Evolutionary conservation across 2,797 vertebrate species (phyloP).

Genomic region (Pagetopsis macropterus): DNA sequence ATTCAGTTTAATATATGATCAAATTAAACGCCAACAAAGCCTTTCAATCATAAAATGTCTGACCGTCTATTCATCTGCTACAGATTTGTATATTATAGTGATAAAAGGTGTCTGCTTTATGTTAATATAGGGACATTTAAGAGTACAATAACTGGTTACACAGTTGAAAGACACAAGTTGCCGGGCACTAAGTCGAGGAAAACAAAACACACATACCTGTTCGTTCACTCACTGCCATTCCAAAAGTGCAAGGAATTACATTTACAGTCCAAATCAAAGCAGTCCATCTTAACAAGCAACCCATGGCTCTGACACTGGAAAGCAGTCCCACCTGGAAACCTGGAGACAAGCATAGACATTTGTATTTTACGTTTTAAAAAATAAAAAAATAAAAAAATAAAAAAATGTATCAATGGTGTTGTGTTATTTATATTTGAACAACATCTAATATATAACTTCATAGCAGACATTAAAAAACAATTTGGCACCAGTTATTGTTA

Average conservation of each 20-base stretch:
- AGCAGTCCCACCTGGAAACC: constrained; percentile 77
- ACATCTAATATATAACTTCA: neutral
- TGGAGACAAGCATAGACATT: constrained; percentile 74
- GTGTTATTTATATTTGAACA: no score
- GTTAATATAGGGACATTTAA: neutral
- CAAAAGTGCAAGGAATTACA: constrained; percentile 81
- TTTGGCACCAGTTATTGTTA: neutral
- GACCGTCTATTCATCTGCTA: neutral
- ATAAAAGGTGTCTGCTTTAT: neutral
- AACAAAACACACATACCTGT: constrained; percentile 84
- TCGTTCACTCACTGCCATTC: constrained; percentile 87
- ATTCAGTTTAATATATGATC: neutral
- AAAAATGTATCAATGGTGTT: no score
- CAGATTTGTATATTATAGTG: neutral
- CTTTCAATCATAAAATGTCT: neutral
- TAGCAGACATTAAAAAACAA: constrained; percentile 10
- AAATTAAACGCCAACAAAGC: neutral
- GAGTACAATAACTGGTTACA: neutral
- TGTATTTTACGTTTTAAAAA: constrained; percentile 44
- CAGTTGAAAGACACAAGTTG: constrained; percentile 4
- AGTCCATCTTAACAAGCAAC: constrained; percentile 82
- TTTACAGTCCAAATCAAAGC: constrained; percentile 86
- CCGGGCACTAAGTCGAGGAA: neutral
- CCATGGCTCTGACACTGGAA: constrained; percentile 88
- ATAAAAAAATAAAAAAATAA: no score